These are phyloP conservation scores for Amphiprion ocellaris DNA, from an alignment of 2,113 vertebrate genomes.

Conservation along the genomic window DNA sequence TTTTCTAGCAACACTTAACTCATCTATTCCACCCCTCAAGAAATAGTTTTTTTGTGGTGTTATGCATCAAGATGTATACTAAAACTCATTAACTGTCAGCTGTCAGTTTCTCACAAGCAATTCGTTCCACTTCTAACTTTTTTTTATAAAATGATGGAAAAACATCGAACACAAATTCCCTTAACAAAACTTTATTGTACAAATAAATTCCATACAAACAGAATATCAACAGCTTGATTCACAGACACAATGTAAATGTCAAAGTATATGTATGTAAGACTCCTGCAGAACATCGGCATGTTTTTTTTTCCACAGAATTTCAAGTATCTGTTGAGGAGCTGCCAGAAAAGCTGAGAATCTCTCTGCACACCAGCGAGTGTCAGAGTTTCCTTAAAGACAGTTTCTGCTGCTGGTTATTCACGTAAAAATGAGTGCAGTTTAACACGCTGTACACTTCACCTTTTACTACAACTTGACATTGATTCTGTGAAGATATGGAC, in stretches of 20 bases:
- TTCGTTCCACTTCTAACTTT: too few relatives aligned
- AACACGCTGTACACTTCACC: background rate
- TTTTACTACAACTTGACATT: background rate
- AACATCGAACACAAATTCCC: background rate
- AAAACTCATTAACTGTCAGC: too few relatives aligned
- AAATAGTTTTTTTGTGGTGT: too few relatives aligned
- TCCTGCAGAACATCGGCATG: background rate
- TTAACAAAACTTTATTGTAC: constrained; percentile 29
- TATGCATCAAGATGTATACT: too few relatives aligned
- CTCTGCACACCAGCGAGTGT: constrained; percentile 1
- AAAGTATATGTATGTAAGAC: background rate
- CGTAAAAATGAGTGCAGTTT: constrained; percentile 9
- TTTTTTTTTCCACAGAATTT: background rate
- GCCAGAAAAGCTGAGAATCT: background rate
- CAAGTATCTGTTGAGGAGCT: constrained; percentile 19
- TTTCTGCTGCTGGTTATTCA: background rate
- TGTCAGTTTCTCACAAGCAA: too few relatives aligned
- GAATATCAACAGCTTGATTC: background rate
- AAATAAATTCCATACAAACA: constrained; percentile 17
- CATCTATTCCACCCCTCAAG: too few relatives aligned
- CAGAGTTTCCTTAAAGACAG: background rate
- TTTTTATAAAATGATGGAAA: too few relatives aligned
- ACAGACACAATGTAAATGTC: constrained; percentile 9
- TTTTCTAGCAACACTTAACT: too few relatives aligned
- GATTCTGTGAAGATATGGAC: background rate